Evolutionary conservation across 2,888 invertebrate genomes (phyloP), one percentile per base, ranked within the genome.

Genomic region (Nipponacmea schrenckii): DNA sequence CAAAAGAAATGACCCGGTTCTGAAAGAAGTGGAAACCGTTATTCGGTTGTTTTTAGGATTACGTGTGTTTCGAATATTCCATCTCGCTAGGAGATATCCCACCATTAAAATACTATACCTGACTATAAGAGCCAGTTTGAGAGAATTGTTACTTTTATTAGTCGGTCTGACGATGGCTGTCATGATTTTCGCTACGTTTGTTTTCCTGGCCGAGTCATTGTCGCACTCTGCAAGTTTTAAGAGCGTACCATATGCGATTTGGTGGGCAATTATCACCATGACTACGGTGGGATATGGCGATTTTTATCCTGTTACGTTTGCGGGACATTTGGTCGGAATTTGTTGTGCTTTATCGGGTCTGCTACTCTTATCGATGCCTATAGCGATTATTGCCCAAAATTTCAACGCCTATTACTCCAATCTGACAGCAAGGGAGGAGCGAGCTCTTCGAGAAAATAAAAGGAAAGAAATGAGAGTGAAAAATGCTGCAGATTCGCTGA

Each of bases 241-340:
- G 12, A 78, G 73, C 44, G 79, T 80, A 31, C 76, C 74, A 14
- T 74, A 73, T 3, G 75, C 79, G 0, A 79, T 83, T 73, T 83
- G 81, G 81, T 83, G 83, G 83, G 71, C 79, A 8, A 67, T 83
- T 8, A 74, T 83, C 56, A 83, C 83, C 72, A 83, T 83, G 79
- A 83, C 83, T 31, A 82, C 81, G 0, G 81, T 83, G 2, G 83
- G 83, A 5, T 85, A 85, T 72, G 85, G 85, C 5, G 82, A 84
- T 68, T 78, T 73, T 56, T 72, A 74, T 31, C 85, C 85, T 0
- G 75, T 70, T 0, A 75, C 81, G 0, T 64, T 76, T 0, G 45
- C 69, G 7, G 84, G 85, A 3, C 83, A 84, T 65, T 39, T 82
- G 24, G 76, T 84, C 24, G 84, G 83, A 7, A 67, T 74, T 4